Evolutionary conservation across 1,140 invertebrate genomes (phyloP).

Genomic region (Drosophila trapezifrons): DNA sequence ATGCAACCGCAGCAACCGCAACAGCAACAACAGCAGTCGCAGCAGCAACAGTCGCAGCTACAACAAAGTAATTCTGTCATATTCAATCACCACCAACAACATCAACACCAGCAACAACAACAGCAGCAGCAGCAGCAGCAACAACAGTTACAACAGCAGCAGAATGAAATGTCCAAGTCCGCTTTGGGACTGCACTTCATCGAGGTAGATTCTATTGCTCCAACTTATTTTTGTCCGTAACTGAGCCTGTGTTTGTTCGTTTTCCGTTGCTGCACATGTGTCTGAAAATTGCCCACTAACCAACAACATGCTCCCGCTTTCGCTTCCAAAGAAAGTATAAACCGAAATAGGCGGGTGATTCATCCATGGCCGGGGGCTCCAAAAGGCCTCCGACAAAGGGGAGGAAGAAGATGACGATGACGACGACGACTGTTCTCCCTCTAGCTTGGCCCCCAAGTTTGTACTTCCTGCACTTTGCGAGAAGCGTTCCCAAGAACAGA

Average conservation of each 20-base stretch:
- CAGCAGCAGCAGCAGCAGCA: conserved; percentile 48
- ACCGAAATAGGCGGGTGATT: conserved; percentile 48
- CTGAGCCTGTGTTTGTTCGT: conserved; percentile 39
- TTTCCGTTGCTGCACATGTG: conserved; percentile 33
- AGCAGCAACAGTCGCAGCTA: conserved; percentile 42
- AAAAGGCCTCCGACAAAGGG: conserved; percentile 39
- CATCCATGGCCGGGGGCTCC: conserved; percentile 31
- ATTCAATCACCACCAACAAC: conserved; percentile 53
- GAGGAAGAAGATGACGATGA: conserved; percentile 21
- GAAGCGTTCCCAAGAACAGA: conserved; percentile 40
- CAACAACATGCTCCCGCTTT: conserved; percentile 28
- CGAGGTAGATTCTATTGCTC: conserved; percentile 75
- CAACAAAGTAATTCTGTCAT: conserved; percentile 73
- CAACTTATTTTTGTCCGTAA: conserved; percentile 18
- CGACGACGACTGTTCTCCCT: background rate
- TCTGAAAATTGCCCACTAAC: conserved; percentile 52
- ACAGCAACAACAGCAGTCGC: conserved; percentile 30
- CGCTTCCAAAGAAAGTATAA: conserved; percentile 32
- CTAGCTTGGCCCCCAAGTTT: conserved; percentile 33
- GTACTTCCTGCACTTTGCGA: conserved; percentile 48
- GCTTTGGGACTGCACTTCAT: conserved; percentile 72
- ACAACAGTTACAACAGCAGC: conserved; percentile 62
- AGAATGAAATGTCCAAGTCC: conserved; percentile 82
- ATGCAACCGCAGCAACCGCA: conserved; percentile 61
- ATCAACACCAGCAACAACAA: conserved; percentile 41